Evolutionary conservation across 2,797 vertebrate species (phyloP), one percentile per base, ranked within the genome.

Genomic region (Uromys caudimaculatus): DNA sequence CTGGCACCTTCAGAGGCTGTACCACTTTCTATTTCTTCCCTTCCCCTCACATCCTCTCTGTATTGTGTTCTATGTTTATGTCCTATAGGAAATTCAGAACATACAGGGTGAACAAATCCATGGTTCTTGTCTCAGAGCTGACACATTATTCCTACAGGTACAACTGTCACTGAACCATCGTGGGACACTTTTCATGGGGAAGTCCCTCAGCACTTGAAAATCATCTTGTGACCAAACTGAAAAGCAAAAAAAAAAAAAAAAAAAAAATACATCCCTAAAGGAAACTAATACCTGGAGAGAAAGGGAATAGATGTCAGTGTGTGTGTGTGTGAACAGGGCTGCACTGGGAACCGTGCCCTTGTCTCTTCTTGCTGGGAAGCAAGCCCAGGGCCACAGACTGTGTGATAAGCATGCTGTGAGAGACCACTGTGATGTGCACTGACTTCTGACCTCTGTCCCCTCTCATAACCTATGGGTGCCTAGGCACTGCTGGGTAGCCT

Each of bases 271-370:
- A 73, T 41, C 35, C 17, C 54, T 2, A 13, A 32, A 24, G 69
- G 52, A 77, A 77, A 23, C 52, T 54, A 62, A 35, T 81, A 60
- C 6, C 88, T 41, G 47, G 38, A 0, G 11, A 87, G 35, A 82
- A 44, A 24, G n/a, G 19, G 38, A 41, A 50, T 21, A 19, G 44
- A 24, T 35, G 35, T 32, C 35, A 44, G 4, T 8, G 89, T 6
- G 88, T 58, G 13, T 32, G 62, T 35, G 24, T 54, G 12, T 29
- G 38, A 41, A 56, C 6, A 27, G 76, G 21, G 16, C 64, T 24
- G 2, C 21, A 0, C 1, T 5, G 7, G 38, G 76, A 92, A 83
- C 32, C 38, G 5, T 13, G 27, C 2, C 1, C 0, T 32, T 47
- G 60, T 41, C 14, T 86, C 62, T 69, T 29, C 52, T 17, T 64